Percentiles rank a stretch among this genome's conserved stretches.
phyloP scores from a whole-genome alignment of 2,113 vertebrate species.

The Etheostoma cragini region DNA sequence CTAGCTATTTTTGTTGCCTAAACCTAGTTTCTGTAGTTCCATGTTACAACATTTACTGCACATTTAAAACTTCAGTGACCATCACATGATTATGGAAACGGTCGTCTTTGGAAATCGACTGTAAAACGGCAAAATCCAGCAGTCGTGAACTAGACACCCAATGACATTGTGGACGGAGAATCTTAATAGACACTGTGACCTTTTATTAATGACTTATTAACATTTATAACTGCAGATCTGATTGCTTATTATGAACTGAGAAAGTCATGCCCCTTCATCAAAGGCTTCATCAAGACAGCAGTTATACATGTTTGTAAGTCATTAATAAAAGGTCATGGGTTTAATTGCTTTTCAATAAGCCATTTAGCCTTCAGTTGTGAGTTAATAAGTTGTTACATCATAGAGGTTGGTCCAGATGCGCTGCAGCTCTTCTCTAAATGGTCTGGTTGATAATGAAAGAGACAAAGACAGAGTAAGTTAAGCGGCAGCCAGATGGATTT shows the following conservation, averaged over 20 bases:
- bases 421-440: constrained; percentile 27
- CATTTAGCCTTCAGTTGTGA: constrained; percentile 32
- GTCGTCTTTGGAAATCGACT: too few species aligned
- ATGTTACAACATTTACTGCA: too few species aligned
- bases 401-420: constrained; percentile 38
- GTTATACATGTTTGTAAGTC: constrained; percentile 53
- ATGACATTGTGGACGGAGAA: constrained; percentile 6
- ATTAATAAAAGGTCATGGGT: constrained; percentile 60
- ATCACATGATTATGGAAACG: too few species aligned
- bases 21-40: too few species aligned
- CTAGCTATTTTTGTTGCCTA: too few species aligned
- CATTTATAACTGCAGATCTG: constrained; percentile 38
- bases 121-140: constrained; percentile 7
- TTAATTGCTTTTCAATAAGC: constrained; percentile 44
- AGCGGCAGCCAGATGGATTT: background rate
- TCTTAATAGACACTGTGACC: constrained; percentile 32
- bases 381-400: constrained; percentile 34
- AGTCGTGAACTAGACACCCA: background rate
- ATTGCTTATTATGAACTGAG: constrained; percentile 36
- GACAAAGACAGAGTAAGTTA: background rate
- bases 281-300: constrained; percentile 39
- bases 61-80: too few species aligned
- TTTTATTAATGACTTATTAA: constrained; percentile 64
- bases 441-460: background rate
- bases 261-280: constrained; percentile 37